These are phyloP conservation scores for Xiphorhynchus elegans DNA, from an alignment of 2,113 vertebrate genomes.

Conservation along the genomic window DNA sequence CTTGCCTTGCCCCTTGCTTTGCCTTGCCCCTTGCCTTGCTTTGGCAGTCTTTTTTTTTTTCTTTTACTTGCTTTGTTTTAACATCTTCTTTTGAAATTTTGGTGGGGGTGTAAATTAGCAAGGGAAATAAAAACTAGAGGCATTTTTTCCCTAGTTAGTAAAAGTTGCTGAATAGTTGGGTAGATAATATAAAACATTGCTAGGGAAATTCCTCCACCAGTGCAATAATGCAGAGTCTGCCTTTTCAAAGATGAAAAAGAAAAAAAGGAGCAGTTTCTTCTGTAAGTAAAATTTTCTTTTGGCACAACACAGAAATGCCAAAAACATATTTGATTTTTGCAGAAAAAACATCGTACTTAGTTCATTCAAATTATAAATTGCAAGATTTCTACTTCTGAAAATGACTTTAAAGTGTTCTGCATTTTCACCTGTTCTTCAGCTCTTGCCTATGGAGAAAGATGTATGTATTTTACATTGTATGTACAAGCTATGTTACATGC, in stretches of 20 bases:
- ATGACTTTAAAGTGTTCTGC: background rate
- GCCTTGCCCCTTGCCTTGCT: background rate
- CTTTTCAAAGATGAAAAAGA: background rate
- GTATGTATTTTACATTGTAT: background rate
- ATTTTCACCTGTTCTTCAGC: background rate
- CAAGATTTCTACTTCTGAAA: background rate
- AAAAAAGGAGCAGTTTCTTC: background rate
- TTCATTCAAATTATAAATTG: background rate
- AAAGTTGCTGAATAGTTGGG: background rate
- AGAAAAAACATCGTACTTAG: background rate
- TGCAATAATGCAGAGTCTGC: background rate
- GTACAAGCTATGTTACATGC: background rate
- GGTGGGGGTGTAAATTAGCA: background rate
- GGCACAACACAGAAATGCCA: background rate
- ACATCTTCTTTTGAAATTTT: background rate
- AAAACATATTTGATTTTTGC: background rate
- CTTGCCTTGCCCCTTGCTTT: too few relatives aligned
- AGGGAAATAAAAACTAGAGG: background rate
- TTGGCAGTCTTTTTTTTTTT: too few relatives aligned
- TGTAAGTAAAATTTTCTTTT: background rate
- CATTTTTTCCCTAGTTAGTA: background rate
- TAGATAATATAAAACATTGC: background rate
- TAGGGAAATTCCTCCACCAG: background rate
- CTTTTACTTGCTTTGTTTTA: background rate
- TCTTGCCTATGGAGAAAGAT: background rate